These are phyloP conservation scores for Incurvaria masculella DNA, from an alignment of 2,888 invertebrate genomes.

Conservation along the genomic window DNA sequence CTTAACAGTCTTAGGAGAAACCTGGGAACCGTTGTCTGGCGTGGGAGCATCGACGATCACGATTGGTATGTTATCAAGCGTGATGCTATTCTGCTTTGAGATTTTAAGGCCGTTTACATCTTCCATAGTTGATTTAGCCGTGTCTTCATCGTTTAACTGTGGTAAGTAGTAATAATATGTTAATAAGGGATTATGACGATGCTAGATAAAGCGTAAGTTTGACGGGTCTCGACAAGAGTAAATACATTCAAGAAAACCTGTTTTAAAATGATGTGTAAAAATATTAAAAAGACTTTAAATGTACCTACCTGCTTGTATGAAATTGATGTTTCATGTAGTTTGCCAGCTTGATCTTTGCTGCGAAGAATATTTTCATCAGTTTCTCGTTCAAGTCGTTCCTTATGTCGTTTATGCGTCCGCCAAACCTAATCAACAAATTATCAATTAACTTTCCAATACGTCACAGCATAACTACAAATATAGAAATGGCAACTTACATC, in stretches of 20 bases:
- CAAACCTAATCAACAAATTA: constrained; percentile 50
- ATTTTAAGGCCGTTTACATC: constrained; percentile 27
- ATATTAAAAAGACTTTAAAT: too few relatives aligned
- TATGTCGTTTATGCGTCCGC: constrained; percentile 71
- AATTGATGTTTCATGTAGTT: constrained; percentile 60
- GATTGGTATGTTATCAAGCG: constrained; percentile 30
- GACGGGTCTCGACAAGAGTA: too few relatives aligned
- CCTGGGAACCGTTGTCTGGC: constrained; percentile 24
- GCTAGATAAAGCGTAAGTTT: neutral
- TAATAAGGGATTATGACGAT: neutral
- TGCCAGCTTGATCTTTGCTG: constrained; percentile 70
- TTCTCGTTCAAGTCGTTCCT: constrained; percentile 67
- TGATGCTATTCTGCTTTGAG: constrained; percentile 29
- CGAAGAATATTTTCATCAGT: constrained; percentile 73
- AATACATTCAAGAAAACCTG: too few relatives aligned
- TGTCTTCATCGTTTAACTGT: constrained; percentile 29
- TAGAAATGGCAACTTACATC: constrained; percentile 61
- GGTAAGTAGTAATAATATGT: constrained; percentile 7
- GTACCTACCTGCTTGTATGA: constrained; percentile 53
- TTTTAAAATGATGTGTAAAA: too few relatives aligned
- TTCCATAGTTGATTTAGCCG: constrained; percentile 25
- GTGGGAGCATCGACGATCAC: constrained; percentile 33
- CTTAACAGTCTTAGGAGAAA: constrained; percentile 22
- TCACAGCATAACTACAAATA: neutral
- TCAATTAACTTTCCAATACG: neutral